Base-by-base conservation (phyloP, 2,888 invertebrate species). In the Thymelicus acteon region DNA sequence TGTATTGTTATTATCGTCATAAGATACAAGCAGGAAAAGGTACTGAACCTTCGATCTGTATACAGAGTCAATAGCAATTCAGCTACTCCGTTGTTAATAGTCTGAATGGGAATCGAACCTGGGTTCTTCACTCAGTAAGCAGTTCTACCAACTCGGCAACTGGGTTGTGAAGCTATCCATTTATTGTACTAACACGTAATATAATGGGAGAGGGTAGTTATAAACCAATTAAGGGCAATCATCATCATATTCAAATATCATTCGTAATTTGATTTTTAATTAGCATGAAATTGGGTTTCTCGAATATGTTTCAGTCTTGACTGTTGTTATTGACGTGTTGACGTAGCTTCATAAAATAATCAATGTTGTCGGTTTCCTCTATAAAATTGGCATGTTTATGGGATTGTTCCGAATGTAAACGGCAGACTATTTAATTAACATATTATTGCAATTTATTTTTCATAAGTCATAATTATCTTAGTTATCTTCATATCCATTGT, bases 101-200 rank as follows among this genome's bases (percentile, higher is more conserved):
- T 52, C 8, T 4, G 15, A 6, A 19, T 2, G 19, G 15, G 15
- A 52, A 52, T 19, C 15, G 52, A 52, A 52, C 4, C 4, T 3
- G 8, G 19, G 19, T 19, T 15, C 1, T 19, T 52, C 19, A 19
- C 15, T 52, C 52, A 19, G n/a, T 12, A 24, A 19, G 12, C 44
- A 44, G 12, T 4, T 10, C 12, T 12, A 44, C 44, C 44, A 44
- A 44, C 40, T 40, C 2, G 1, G 31, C 31, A 2, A 31, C 8
- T 40, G 40, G 19, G 52, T 19, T 19, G 52, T 52, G 3, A 57
- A 57, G 4, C 12, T 31, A 44, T 12, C 8, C 15, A 39, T 86
- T 87, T 67, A 62, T 69, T 67, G 4, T 61, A 67, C 61, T 67
- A 49, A 67, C 48, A 31, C 8, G 19, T n/a, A 8, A 52, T 52